phyloP scores from a whole-genome alignment of 2,113 vertebrate species.

The Campylorhamphus procurvoides region DNA sequence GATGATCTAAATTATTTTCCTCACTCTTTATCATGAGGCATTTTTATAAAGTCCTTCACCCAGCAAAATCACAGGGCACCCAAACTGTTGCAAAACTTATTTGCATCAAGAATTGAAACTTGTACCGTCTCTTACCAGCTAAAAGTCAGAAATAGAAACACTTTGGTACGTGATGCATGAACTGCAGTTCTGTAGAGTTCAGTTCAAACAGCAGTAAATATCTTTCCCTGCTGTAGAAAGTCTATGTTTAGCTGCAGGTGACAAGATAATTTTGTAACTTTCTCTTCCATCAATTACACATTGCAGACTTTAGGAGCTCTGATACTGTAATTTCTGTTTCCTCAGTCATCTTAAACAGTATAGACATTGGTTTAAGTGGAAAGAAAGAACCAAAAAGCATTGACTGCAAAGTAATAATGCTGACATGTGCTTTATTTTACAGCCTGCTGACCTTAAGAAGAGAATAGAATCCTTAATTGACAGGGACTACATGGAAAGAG shows the following conservation, averaged over 20 bases:
- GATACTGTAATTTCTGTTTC: neutral
- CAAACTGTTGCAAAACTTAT: neutral
- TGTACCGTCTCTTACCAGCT: neutral
- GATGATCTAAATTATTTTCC: neutral
- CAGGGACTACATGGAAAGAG: conserved; percentile 99
- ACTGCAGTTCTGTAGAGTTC: neutral
- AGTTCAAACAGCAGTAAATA: neutral
- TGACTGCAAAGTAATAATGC: neutral
- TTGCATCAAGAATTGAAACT: neutral
- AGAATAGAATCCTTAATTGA: conserved; percentile 99
- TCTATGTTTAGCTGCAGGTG: neutral
- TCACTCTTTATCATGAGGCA: neutral
- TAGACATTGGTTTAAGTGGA: neutral
- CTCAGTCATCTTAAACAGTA: neutral
- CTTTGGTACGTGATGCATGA: neutral
- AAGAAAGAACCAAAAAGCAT: neutral
- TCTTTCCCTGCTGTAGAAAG: neutral
- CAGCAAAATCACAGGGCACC: neutral
- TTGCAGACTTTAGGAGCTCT: neutral
- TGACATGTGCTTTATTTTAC: conserved; percentile 65
- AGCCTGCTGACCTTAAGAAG: conserved; percentile 99
- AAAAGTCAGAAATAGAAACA: neutral
- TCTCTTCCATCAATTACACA: neutral
- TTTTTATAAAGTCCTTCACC: neutral
- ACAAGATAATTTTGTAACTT: neutral